Evolutionary conservation across 2,888 invertebrate species (phyloP).

Genomic region (Tryphoninae sp.): DNA sequence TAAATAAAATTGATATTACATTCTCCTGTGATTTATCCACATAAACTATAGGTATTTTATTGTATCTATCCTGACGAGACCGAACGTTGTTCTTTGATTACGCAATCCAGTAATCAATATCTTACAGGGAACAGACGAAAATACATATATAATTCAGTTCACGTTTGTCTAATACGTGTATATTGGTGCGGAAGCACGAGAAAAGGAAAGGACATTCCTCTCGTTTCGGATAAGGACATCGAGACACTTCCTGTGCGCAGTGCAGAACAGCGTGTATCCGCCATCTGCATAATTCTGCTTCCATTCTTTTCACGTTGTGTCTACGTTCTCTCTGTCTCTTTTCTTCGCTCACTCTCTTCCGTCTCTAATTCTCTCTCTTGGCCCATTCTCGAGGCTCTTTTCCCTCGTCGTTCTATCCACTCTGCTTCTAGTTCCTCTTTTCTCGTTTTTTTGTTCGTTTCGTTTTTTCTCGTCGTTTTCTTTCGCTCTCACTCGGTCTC

Average conservation of each 20-base stretch:
- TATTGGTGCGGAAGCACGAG: conserved; percentile 7
- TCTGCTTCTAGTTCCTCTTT: conserved; percentile 57
- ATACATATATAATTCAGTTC: background rate
- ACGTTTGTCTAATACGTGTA: conserved; percentile 1
- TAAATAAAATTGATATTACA: too few relatives aligned
- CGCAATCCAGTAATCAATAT: too few relatives aligned
- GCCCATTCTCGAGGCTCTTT: conserved; percentile 35
- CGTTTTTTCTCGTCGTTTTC: conserved; percentile 41
- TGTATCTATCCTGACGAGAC: too few relatives aligned
- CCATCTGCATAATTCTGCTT: conserved; percentile 75
- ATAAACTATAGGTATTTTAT: too few relatives aligned
- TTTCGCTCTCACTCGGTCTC: conserved; percentile 4
- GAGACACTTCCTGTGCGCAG: conserved; percentile 68
- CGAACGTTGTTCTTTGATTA: too few relatives aligned
- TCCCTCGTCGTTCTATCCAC: conserved; percentile 38
- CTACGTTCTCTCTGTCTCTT: conserved; percentile 38
- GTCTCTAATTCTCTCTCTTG: conserved; percentile 46
- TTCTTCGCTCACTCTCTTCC: conserved; percentile 4
- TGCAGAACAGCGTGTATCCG: conserved; percentile 68
- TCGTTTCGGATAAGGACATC: conserved; percentile 71
- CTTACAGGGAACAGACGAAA: background rate
- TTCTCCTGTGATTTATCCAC: too few relatives aligned
- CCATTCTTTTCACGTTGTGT: conserved; percentile 53
- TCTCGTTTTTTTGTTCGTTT: conserved; percentile 60
- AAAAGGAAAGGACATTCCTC: conserved; percentile 61